Conservation (phyloP, 2,888 invertebrate species). For the Bruchidius siliquastri region DNA sequence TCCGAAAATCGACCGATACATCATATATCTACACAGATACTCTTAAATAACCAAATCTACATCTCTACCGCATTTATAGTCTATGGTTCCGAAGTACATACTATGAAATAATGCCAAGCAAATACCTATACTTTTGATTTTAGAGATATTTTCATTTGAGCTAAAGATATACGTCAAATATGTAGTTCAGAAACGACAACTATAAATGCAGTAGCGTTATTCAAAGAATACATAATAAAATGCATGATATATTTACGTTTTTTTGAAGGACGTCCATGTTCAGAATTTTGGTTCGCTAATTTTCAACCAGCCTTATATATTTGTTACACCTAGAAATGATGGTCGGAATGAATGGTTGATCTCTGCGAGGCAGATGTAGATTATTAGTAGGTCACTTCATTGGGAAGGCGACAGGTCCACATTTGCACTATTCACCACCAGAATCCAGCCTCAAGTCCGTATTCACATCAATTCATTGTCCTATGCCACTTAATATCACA, state of each 20-base stretch:
- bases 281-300: constrained; percentile 31
- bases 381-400: neutral
- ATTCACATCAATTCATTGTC: neutral
- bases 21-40: neutral
- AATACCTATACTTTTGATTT: no score
- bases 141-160: no score
- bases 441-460: neutral
- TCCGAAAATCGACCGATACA: neutral
- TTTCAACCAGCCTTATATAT: constrained; percentile 26
- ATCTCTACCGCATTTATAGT: neutral
- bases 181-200: neutral
- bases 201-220: constrained; percentile 1
- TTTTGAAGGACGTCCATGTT: constrained; percentile 42
- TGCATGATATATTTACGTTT: constrained; percentile 37
- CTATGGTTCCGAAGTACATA: neutral
- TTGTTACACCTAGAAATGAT: constrained; percentile 37
- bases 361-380: constrained; percentile 18
- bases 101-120: neutral
- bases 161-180: neutral
- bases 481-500: neutral
- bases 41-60: neutral
- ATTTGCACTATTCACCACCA: constrained; percentile 1
- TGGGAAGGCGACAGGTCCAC: constrained; percentile 3
- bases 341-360: constrained; percentile 14
- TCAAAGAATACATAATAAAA: constrained; percentile 11